A percentile compares a stretch with the other conserved stretches of the same genome.
Conservation (phyloP, 2,113 vertebrate genomes). For the Cardinalis cardinalis region DNA sequence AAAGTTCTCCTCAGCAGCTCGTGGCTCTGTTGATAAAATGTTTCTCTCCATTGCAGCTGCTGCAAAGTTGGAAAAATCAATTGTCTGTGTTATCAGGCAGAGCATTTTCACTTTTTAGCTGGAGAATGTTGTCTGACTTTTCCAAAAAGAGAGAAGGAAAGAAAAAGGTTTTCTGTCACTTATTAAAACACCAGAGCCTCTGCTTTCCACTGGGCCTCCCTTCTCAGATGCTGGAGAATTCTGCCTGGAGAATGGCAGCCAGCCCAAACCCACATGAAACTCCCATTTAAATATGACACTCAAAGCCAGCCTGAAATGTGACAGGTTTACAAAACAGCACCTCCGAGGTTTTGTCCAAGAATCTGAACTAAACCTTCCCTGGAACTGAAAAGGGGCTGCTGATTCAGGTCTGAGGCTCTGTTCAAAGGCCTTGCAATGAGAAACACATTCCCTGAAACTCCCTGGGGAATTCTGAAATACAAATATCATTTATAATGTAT, state of each 20-base stretch:
- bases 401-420: neutral
- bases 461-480: neutral
- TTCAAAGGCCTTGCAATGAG: neutral
- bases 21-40: neutral
- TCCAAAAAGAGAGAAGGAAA: neutral
- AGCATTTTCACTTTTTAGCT: neutral
- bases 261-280: neutral
- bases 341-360: neutral
- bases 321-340: neutral
- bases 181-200: neutral
- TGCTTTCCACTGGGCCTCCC: neutral
- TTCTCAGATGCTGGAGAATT: neutral
- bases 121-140: neutral
- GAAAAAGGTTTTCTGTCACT: neutral
- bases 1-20: neutral
- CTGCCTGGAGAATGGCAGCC: neutral
- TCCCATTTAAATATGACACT: slow-evolving; percentile 3
- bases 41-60: neutral
- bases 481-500: neutral
- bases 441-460: neutral
- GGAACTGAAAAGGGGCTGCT: neutral
- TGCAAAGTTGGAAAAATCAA: neutral
- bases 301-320: neutral
- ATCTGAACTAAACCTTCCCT: neutral
- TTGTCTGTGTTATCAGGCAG: neutral